Evolutionary conservation across 1,140 invertebrate species (phyloP).

Genomic region (Lethrus apterus): DNA sequence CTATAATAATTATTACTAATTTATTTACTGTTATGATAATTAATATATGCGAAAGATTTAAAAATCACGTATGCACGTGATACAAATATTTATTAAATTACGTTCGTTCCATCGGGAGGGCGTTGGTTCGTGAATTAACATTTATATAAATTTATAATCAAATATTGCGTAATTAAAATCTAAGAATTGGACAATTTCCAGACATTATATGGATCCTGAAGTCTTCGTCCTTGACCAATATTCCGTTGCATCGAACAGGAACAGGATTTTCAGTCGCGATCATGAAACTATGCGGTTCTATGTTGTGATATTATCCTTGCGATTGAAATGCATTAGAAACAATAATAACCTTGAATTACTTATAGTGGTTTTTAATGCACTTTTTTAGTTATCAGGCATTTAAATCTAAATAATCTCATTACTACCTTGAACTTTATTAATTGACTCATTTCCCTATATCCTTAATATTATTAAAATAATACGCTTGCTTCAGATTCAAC

Average conservation of each 20-base stretch:
- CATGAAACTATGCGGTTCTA: constrained; percentile 14
- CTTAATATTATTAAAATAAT: constrained; percentile 1
- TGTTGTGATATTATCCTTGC: constrained; percentile 16
- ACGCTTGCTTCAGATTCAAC: too few species aligned
- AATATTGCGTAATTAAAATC: too few species aligned
- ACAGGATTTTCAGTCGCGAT: constrained; percentile 15
- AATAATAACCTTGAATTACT: constrained; percentile 16
- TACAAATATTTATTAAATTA: too few species aligned
- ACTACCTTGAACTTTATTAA: constrained; percentile 16
- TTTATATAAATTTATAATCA: too few species aligned
- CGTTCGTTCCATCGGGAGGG: too few species aligned
- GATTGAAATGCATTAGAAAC: constrained; percentile 13
- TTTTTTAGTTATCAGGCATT: constrained; percentile 11
- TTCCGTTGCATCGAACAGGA: constrained; percentile 11
- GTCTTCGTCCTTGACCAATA: constrained; percentile 15
- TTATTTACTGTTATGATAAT: too few species aligned
- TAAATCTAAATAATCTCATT: constrained; percentile 14
- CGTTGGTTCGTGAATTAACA: too few species aligned
- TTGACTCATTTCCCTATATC: constrained; percentile 2
- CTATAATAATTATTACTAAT: too few species aligned
- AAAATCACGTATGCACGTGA: too few species aligned
- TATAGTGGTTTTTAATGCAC: constrained; percentile 14
- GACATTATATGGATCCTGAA: too few species aligned
- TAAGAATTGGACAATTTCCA: too few species aligned
- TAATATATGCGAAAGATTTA: too few species aligned